phyloP scores from a whole-genome alignment of 2,888 invertebrate genomes.

The Cryptus viduatorius region DNA sequence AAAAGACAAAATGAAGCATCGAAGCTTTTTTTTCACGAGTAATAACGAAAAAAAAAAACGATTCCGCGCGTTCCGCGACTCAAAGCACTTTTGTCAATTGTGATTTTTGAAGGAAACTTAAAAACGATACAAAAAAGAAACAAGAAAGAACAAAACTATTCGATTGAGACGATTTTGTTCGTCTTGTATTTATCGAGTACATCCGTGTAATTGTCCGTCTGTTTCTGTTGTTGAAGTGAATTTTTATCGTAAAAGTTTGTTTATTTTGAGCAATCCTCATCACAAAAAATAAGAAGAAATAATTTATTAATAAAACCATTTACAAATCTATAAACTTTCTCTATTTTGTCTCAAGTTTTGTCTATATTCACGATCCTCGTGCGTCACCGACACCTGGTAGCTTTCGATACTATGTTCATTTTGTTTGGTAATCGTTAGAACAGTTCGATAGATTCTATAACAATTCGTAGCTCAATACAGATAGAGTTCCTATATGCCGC shows the following conservation, averaged over 20 bases:
- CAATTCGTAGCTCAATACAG: not conserved
- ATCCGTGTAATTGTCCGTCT: slow-evolving; percentile 80
- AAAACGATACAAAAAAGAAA: slow-evolving; percentile 72
- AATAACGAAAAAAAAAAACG: slow-evolving; percentile 63
- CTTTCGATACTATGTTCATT: not conserved
- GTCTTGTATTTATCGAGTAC: slow-evolving; percentile 75
- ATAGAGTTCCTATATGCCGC: not conserved
- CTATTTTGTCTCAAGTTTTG: slow-evolving; percentile 63
- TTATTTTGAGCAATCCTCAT: slow-evolving; percentile 83
- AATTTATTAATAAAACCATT: slow-evolving; percentile 85
- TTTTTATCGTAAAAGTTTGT: slow-evolving; percentile 83
- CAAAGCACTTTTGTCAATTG: slow-evolving; percentile 83
- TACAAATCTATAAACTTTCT: slow-evolving; percentile 80
- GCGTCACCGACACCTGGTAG: not conserved
- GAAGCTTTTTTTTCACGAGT: slow-evolving; percentile 14
- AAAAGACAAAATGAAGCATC: slow-evolving; percentile 34
- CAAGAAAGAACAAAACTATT: slow-evolving; percentile 64
- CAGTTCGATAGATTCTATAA: not conserved
- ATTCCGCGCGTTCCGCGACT: slow-evolving; percentile 82
- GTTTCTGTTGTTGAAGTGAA: slow-evolving; percentile 82
- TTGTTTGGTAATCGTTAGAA: not conserved
- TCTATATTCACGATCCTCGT: slow-evolving; percentile 27
- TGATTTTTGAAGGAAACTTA: slow-evolving; percentile 81
- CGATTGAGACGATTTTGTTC: slow-evolving; percentile 72
- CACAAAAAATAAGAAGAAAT: slow-evolving; percentile 82